Evolutionary conservation across 2,797 vertebrate species (phyloP), one percentile per base, ranked within the genome.

Genomic region (Dicrostonyx torquatus): DNA sequence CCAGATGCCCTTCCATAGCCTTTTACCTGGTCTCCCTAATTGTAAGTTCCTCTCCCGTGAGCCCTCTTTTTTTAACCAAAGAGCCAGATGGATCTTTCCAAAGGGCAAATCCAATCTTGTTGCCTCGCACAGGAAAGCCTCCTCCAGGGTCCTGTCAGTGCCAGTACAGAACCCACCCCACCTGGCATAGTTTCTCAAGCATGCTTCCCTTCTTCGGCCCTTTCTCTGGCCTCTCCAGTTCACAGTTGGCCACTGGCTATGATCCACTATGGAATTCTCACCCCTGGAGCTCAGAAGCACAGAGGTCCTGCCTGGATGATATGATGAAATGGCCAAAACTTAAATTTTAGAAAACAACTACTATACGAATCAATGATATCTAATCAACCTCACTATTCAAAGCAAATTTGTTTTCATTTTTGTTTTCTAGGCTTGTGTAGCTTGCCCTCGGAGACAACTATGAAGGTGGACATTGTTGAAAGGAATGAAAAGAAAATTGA

Each of bases 401-500:
- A 79, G 20, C 58, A 80, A 70, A 14, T 40, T 85, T 75, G 91
- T 80, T 3, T 95, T 48, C 15, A 5, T 76, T 90, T 6, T 94
- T 68, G 15, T 80, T 82, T 90, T 84, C 62, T 94, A 99, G 98
- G 98, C 2, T 97, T 98, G 87, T 96, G 92, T 26, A 60, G 43
- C 3, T 95, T 99, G 73, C 98, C 98, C 14, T 95, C 98, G 37
- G 94, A 97, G 62, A 87, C 87, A 12, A 87, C 64, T 12, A 99
- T 98, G 98, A 90, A 97, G 93, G 88, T 93, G 50, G 98, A 98
- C 91, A 98, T 98, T 77, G 95, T 98, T 62, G 97, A 93, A 68
- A 98, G 98, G 53, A 98, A 97, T n/a, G 77, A 96, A 89, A 91
- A 80, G 60, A 97, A 96, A 86, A 94, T 94, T 76, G 77, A 97